These are phyloP conservation scores for Simalia tracyae DNA, from an alignment of 2,797 vertebrate genomes.

Conservation along the genomic window DNA sequence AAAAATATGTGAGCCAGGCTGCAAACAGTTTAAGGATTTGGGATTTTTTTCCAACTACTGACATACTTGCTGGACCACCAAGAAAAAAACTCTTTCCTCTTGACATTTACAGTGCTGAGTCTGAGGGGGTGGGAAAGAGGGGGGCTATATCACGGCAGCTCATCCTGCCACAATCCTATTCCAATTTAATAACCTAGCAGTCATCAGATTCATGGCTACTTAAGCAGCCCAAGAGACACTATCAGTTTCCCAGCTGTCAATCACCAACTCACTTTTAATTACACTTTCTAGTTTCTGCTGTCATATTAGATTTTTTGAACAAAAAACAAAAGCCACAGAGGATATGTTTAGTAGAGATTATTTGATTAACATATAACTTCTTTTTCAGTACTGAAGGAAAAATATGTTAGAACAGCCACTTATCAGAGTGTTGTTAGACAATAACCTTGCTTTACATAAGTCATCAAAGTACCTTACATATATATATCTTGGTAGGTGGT, in stretches of 20 bases:
- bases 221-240: neutral
- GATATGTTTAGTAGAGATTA: neutral
- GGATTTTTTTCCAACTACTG: neutral
- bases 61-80: neutral
- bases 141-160: neutral
- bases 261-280: neutral
- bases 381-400: neutral
- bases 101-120: neutral
- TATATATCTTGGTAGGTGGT: neutral
- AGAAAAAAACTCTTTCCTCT: neutral
- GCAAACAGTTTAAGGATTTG: neutral
- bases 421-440: neutral
- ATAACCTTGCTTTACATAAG: neutral
- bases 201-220: neutral
- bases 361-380: neutral
- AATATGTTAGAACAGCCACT: neutral
- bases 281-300: neutral
- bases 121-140: neutral
- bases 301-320: neutral
- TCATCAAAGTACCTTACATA: neutral
- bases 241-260: neutral
- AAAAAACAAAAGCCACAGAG: neutral
- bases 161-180: constrained; percentile 3
- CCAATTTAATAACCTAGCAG: neutral
- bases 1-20: neutral